phyloP scores from a whole-genome alignment of 2,113 vertebrate species.

The Sphyrna mokarran region DNA sequence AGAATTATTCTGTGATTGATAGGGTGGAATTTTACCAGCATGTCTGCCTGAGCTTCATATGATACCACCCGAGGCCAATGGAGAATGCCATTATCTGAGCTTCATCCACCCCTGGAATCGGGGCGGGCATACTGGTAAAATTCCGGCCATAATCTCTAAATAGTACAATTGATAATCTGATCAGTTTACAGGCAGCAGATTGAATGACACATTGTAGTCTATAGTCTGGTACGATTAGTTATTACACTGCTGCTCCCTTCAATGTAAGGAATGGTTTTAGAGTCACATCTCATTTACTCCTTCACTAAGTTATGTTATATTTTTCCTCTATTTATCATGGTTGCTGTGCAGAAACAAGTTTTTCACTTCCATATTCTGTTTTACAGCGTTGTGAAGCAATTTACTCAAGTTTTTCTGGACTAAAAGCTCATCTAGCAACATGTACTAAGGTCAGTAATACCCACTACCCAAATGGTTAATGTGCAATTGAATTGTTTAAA shows the following conservation, averaged over 20 bases:
- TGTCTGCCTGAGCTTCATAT: too few relatives aligned
- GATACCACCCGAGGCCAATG: too few relatives aligned
- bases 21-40: too few relatives aligned
- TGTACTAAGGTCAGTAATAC: slow-evolving; percentile 78
- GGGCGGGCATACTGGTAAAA: too few relatives aligned
- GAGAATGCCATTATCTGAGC: too few relatives aligned
- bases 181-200: not conserved
- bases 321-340: not conserved
- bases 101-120: too few relatives aligned
- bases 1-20: not conserved
- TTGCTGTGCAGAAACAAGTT: not conserved
- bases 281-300: not conserved
- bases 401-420: slow-evolving; percentile 92
- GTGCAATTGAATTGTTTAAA: not conserved
- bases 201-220: not conserved
- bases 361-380: slow-evolving; percentile 37
- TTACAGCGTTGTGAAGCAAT: slow-evolving; percentile 88
- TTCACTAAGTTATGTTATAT: not conserved
- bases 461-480: not conserved
- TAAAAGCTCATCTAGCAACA: slow-evolving; percentile 93
- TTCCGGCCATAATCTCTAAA: not conserved
- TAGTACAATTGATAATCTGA: not conserved
- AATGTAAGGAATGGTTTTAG: not conserved
- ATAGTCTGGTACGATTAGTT: not conserved
- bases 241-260: not conserved